A percentile compares a stretch with the other conserved stretches of the same genome.
Evolutionary conservation across 2,888 invertebrate species (phyloP).

Genomic region (Acanthoscelides obtectus): DNA sequence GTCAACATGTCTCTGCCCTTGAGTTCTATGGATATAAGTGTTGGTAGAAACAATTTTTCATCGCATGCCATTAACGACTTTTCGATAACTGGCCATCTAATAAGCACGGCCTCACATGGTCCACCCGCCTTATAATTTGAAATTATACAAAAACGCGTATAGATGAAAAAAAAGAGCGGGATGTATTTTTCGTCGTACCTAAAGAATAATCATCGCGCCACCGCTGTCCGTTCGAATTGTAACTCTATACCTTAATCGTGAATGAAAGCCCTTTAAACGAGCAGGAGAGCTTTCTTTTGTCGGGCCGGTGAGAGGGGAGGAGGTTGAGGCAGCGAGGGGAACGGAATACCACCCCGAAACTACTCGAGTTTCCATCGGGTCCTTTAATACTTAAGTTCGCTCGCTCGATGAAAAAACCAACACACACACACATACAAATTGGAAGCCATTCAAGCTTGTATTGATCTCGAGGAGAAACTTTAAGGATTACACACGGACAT

Average conservation of each 20-base stretch:
- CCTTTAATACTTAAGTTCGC: neutral
- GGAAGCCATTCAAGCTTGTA: neutral
- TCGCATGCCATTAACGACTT: too few relatives aligned
- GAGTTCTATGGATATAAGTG: too few relatives aligned
- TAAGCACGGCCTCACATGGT: too few relatives aligned
- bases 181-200: too few relatives aligned
- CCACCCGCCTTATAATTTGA: too few relatives aligned
- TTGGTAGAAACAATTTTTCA: too few relatives aligned
- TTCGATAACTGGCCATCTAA: too few relatives aligned
- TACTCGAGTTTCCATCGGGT: neutral
- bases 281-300: constrained; percentile 13
- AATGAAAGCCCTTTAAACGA: constrained; percentile 46
- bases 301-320: neutral
- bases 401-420: neutral
- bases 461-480: neutral
- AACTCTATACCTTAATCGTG: constrained; percentile 38
- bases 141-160: too few relatives aligned
- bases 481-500: too few relatives aligned
- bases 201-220: too few relatives aligned
- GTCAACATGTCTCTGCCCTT: too few relatives aligned
- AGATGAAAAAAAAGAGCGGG: too few relatives aligned
- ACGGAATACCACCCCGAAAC: neutral
- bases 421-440: neutral
- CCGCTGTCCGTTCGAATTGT: constrained; percentile 24
- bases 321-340: neutral